These are phyloP conservation scores for Sebastes oblongus DNA, from an alignment of 2,797 vertebrate genomes.

Conservation along the genomic window DNA sequence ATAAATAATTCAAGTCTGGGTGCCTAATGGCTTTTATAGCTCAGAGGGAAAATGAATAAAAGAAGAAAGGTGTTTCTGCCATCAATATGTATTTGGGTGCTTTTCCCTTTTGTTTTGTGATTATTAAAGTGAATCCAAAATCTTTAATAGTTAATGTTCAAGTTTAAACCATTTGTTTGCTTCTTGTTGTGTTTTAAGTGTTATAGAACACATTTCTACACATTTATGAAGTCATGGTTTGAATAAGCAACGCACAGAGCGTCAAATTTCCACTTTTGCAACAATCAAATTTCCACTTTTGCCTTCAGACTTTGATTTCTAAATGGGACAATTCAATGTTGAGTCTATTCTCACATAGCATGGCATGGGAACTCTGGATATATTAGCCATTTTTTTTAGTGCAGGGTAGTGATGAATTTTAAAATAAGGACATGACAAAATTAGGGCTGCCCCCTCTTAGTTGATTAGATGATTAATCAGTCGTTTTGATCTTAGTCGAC, in stretches of 20 bases:
- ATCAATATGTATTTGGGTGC: constrained; percentile 68
- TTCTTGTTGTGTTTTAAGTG: not conserved
- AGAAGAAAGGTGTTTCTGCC: constrained; percentile 52
- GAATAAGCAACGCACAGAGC: not conserved
- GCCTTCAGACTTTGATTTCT: not conserved
- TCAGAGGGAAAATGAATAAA: constrained; percentile 54
- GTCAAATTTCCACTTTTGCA: too few relatives aligned
- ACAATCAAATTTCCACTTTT: not conserved
- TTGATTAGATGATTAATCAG: too few relatives aligned
- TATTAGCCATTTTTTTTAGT: not conserved
- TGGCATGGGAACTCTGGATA: not conserved
- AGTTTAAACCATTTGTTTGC: constrained; percentile 15
- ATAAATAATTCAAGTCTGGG: constrained; percentile 65
- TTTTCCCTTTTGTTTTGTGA: constrained; percentile 38
- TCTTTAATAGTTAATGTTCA: not conserved
- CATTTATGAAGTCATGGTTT: not conserved
- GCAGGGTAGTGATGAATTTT: not conserved
- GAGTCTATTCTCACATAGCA: not conserved
- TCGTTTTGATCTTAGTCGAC: too few relatives aligned
- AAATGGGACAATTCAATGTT: not conserved
- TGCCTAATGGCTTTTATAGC: constrained; percentile 64
- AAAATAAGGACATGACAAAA: not conserved
- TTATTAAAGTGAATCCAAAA: constrained; percentile 35
- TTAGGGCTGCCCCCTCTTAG: rapidly evolving
- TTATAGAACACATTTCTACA: not conserved